Percentiles rank a stretch among this genome's conserved stretches.
Conservation (phyloP, 2,888 invertebrate genomes). For the Drosophila bunnanda region DNA sequence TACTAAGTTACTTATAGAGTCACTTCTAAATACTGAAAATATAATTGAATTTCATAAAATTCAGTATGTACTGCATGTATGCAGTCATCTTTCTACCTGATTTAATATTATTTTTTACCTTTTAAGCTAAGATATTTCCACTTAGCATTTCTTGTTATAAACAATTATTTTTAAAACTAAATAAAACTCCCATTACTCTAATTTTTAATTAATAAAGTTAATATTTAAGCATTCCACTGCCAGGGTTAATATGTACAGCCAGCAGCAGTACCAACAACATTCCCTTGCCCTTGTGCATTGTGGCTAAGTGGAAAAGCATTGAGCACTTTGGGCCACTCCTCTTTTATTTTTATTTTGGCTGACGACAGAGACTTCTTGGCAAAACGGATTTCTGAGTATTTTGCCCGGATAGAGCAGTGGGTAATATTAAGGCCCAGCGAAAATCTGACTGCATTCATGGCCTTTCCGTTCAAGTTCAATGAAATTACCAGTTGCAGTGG, state of each 20-base stretch:
- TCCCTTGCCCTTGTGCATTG: constrained; percentile 42
- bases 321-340: constrained; percentile 36
- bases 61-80: too few species aligned
- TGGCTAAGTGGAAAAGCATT: constrained; percentile 33
- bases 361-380: constrained; percentile 46
- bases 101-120: background rate
- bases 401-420: constrained; percentile 52
- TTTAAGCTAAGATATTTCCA: background rate
- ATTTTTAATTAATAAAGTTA: background rate
- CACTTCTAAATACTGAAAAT: too few species aligned
- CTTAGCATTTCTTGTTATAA: rapidly evolving
- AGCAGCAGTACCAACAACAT: constrained; percentile 12
- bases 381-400: constrained; percentile 74
- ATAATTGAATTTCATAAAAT: background rate
- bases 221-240: background rate
- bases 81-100: background rate
- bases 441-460: constrained; percentile 72
- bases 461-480: constrained; percentile 78
- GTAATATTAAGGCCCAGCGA: constrained; percentile 66
- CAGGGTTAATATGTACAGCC: background rate
- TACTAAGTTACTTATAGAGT: too few species aligned
- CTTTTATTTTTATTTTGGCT: constrained; percentile 34
- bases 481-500: constrained; percentile 78
- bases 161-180: background rate
- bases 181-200: background rate